Base-by-base conservation (phyloP, 1,140 invertebrate species). In the Zaprionus africanus region DNA sequence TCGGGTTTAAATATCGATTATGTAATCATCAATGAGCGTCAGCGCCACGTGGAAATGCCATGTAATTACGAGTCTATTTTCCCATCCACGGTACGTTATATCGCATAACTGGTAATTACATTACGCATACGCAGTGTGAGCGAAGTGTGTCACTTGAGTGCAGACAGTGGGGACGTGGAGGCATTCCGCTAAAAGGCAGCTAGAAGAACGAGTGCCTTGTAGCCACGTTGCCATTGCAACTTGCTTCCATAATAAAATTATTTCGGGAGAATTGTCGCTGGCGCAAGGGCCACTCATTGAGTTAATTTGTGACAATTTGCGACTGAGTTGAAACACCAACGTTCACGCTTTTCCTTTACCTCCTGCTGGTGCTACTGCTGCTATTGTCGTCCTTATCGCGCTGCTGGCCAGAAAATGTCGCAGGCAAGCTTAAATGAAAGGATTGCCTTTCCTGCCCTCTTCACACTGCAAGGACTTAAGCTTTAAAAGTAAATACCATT, bases 281-380 rank as follows among this genome's bases (percentile, higher is more conserved):
- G 38, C 58, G 59, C 76, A 86, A 79, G 68, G 79, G 83, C 72
- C 78, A 71, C 81, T 88, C 84, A 81, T 88, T 81, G 78, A 88
- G 84, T 88, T 87, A 88, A 87, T 87, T 87, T 87, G 84, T 64
- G 67, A 88, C 81, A 88, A 76, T 71, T 76, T 76, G 54, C 43
- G 65, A 68, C 58, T 22, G 66, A 83, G 84, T 78, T 60, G 67
- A 79, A 78, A 70, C 64, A 78, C 43, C 71, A 61, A 73, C 49
- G 80, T 54, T 61, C 64, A 76, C 72, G 70, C 61, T 76, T 82
- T 86, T 67, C 28, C 28, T 28, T 57, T 15, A 13, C 19, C 13
- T 28, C 11, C 41, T 51, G 4, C 61, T 5, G 13, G 1, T n/a
- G 1, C 43, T 34, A 15, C n/a, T 43, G n/a, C 11, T 43, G 5